Conservation (phyloP, 2,888 invertebrate genomes). For the Zygaena filipendulae region DNA sequence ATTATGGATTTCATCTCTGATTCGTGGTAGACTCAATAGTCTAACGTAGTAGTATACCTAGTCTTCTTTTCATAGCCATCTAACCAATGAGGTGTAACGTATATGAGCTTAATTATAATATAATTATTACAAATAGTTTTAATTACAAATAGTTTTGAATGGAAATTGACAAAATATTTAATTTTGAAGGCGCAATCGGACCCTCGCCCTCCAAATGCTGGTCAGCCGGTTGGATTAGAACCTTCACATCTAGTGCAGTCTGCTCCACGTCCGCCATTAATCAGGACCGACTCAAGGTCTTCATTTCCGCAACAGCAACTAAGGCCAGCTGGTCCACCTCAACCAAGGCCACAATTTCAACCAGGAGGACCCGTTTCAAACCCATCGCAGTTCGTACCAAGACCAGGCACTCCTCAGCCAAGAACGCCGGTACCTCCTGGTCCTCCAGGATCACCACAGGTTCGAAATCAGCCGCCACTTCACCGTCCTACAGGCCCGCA, state of each 20-base stretch:
- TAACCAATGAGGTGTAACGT: too few relatives aligned
- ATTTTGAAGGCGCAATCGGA: slow-evolving; percentile 49
- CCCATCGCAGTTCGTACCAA: slow-evolving; percentile 39
- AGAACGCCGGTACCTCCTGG: slow-evolving; percentile 36
- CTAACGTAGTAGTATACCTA: slow-evolving; percentile 28
- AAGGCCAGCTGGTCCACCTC: slow-evolving; percentile 33
- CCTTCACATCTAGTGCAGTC: slow-evolving; percentile 28
- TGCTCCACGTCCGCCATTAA: slow-evolving; percentile 41
- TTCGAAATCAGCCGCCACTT: slow-evolving; percentile 33
- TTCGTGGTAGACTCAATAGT: background rate
- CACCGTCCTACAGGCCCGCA: slow-evolving; percentile 46
- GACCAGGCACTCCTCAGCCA: slow-evolving; percentile 34
- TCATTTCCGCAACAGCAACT: slow-evolving; percentile 36
- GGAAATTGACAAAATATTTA: too few relatives aligned
- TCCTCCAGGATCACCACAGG: slow-evolving; percentile 34
- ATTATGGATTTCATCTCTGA: too few relatives aligned
- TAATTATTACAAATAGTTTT: too few relatives aligned
- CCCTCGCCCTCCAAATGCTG: slow-evolving; percentile 34
- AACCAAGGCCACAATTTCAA: slow-evolving; percentile 50
- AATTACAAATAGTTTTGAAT: too few relatives aligned
- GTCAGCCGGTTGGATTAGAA: slow-evolving; percentile 33
- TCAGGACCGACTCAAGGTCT: slow-evolving; percentile 47
- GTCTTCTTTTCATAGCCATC: too few relatives aligned
- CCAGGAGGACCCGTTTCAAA: slow-evolving; percentile 50
- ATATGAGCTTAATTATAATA: too few relatives aligned